Evolutionary conservation across 2,888 invertebrate genomes (phyloP).

Genomic region (Lathronympha strigana): DNA sequence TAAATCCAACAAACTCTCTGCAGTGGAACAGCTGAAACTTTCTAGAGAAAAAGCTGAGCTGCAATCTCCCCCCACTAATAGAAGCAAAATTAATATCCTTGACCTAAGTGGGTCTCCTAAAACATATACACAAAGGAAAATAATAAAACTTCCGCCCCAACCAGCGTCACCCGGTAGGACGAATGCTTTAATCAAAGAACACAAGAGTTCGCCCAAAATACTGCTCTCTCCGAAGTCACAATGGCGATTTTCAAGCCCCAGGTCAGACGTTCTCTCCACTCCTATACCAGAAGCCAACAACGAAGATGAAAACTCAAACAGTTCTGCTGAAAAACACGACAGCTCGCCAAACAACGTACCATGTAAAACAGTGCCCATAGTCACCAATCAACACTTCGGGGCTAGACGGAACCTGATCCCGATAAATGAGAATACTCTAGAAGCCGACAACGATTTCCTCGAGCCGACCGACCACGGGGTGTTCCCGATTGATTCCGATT

Average conservation of each 20-base stretch:
- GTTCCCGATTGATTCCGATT: slow-evolving; percentile 76
- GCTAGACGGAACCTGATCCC: slow-evolving; percentile 78
- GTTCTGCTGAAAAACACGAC: slow-evolving; percentile 83
- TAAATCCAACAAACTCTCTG: slow-evolving; percentile 87
- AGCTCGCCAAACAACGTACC: slow-evolving; percentile 63
- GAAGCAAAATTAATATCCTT: slow-evolving; percentile 85
- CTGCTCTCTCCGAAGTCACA: slow-evolving; percentile 88
- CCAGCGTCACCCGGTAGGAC: slow-evolving; percentile 84
- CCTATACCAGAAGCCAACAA: slow-evolving; percentile 93
- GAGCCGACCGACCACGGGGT: slow-evolving; percentile 71
- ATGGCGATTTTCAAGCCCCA: slow-evolving; percentile 89
- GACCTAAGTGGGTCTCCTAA: slow-evolving; percentile 89
- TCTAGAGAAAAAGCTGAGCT: slow-evolving; percentile 82
- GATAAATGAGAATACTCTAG: slow-evolving; percentile 65
- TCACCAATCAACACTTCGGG: slow-evolving; percentile 78
- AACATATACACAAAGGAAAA: slow-evolving; percentile 86
- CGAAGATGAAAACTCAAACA: slow-evolving; percentile 89
- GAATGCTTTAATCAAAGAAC: slow-evolving; percentile 76
- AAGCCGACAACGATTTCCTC: slow-evolving; percentile 61
- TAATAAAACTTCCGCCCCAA: slow-evolving; percentile 77
- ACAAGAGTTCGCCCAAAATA: slow-evolving; percentile 85
- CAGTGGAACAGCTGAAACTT: slow-evolving; percentile 91
- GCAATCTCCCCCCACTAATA: slow-evolving; percentile 63
- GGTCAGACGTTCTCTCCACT: slow-evolving; percentile 93
- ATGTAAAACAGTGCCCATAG: slow-evolving; percentile 76